Conservation (phyloP, 2,888 invertebrate genomes). For the Lysandra coridon region DNA sequence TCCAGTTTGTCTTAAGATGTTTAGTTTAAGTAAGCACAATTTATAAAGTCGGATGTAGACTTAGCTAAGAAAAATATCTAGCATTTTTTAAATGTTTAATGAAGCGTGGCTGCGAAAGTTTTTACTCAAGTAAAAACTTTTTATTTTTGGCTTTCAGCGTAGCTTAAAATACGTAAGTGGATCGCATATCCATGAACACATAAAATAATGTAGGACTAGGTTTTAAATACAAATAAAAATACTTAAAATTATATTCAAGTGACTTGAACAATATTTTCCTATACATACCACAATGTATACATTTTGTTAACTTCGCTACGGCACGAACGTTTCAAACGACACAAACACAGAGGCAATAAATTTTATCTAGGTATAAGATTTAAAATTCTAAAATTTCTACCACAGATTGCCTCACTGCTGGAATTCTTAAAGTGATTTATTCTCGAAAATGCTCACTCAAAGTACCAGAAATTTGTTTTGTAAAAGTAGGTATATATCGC, state of each 20-base stretch:
- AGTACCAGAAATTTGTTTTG: constrained; percentile 8
- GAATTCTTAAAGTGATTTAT: constrained; percentile 10
- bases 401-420: constrained; percentile 18
- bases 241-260: background rate
- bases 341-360: constrained; percentile 12
- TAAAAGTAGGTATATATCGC: background rate
- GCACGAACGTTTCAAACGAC: constrained; percentile 11
- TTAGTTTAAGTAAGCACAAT: background rate
- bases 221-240: background rate
- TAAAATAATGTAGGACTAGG: background rate
- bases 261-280: background rate
- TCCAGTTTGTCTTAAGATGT: background rate
- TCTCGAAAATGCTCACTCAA: constrained; percentile 3
- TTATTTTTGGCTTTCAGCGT: too few species aligned
- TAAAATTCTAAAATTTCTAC: constrained; percentile 6
- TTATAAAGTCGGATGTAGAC: background rate
- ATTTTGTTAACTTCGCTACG: background rate
- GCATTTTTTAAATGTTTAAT: too few species aligned
- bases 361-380: constrained; percentile 14
- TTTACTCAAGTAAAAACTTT: too few species aligned
- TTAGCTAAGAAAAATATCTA: background rate
- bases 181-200: background rate
- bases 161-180: background rate
- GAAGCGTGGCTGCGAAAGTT: too few species aligned
- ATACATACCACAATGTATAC: background rate